phyloP scores from a whole-genome alignment of 1,140 invertebrate species.

The Drosophila parvula region DNA sequence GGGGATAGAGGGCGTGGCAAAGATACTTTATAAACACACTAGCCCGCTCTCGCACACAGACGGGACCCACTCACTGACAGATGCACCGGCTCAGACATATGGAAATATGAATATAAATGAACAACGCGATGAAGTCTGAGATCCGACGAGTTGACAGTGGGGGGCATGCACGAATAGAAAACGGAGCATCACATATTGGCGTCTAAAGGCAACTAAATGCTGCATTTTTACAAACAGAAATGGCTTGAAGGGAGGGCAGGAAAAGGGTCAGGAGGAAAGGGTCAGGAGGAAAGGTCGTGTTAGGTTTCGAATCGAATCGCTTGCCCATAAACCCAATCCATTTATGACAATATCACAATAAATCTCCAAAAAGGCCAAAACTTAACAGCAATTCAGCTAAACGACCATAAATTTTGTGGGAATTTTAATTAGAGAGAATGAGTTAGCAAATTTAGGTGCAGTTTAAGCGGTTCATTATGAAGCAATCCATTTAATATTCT shows the following conservation, averaged over 20 bases:
- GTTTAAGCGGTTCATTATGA: constrained; percentile 29
- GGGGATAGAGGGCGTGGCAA: constrained; percentile 24
- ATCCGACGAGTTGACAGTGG: constrained; percentile 14
- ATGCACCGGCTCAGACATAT: constrained; percentile 55
- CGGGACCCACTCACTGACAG: constrained; percentile 28
- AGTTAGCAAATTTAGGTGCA: background rate
- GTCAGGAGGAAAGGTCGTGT: background rate
- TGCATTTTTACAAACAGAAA: background rate
- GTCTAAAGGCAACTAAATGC: constrained; percentile 6
- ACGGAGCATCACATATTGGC: background rate
- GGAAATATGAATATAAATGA: constrained; percentile 82
- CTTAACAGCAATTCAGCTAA: background rate
- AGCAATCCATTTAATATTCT: constrained; percentile 37
- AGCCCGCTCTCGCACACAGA: constrained; percentile 13
- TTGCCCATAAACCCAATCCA: background rate
- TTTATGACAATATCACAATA: background rate
- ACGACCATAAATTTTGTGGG: constrained; percentile 18
- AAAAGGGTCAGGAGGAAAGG: background rate
- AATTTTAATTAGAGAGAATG: constrained; percentile 18
- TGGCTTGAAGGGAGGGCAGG: background rate
- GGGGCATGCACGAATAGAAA: background rate
- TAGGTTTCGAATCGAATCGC: background rate
- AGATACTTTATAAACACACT: constrained; percentile 56
- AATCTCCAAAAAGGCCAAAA: background rate
- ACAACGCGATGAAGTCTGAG: constrained; percentile 65